Evolutionary conservation across 2,797 vertebrate genomes (phyloP), one percentile per base, ranked within the genome.

Genomic region (Molossus alvarezi): DNA sequence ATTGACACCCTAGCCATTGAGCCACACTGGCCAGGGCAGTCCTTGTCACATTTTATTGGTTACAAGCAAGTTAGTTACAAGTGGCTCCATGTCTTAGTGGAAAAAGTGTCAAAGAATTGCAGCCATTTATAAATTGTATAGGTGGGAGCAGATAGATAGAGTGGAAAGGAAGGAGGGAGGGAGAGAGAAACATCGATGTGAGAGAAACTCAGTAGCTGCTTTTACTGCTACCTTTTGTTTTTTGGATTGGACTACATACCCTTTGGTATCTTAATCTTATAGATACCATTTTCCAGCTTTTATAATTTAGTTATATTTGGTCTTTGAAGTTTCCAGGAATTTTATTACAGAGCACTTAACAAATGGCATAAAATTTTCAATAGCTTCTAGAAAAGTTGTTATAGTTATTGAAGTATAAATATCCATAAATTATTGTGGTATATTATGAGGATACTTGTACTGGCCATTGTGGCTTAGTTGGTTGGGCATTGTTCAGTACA

Each of bases 271-370:
- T 33, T 95, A 69, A 85, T 92, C 55, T 83, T 37, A 82, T 87
- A 81, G 33, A 79, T 75, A 77, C 12, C 29, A 11, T 73, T 94
- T 97, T 88, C 37, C 33, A 62, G 23, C 71, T 69, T 88, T 91
- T 53, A 58, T 91, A 77, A 69, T 67, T 87, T 87, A 83, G 33
- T 93, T 88, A 23, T 93, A 29, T 82, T 93, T 69, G 95, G 55
- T 45, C 6, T 94, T 73, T 88, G 37, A 94, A 67, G 48, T 96
- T 90, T 84, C n/a, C 27, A 80, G 60, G 18, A 51, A 9, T 94
- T 97, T 92, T 92, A 88, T 69, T 90, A 67, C 29, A 83, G 85
- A 79, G 83, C 27, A 69, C 75, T 91, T 92, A 75, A 67, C n/a
- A 89, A 84, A 67, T 79, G 51, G 23, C 94, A 91, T 71, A 67